Evolutionary conservation across 1,140 invertebrate species (phyloP).

Genomic region (Lepidurus apus): DNA sequence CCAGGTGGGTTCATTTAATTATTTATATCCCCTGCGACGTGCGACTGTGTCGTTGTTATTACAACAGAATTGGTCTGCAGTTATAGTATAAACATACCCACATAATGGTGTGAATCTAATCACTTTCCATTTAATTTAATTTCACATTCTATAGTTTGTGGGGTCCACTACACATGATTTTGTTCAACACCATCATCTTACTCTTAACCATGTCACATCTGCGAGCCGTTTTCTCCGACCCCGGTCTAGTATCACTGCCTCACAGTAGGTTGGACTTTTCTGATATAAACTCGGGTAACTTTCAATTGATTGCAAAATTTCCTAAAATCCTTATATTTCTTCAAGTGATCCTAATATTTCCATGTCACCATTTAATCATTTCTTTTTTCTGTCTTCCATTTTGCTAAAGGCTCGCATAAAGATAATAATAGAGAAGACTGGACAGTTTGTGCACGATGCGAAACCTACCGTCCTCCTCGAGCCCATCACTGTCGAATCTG

Average conservation of each 20-base stretch:
- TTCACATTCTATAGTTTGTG: conserved; percentile 63
- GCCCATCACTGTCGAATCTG: conserved; percentile 77
- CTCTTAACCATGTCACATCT: conserved; percentile 70
- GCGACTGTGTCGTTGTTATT: conserved; percentile 23
- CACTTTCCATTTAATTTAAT: conserved; percentile 35
- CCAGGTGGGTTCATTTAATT: conserved; percentile 56
- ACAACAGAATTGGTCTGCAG: conserved; percentile 4
- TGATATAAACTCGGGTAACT: conserved; percentile 63
- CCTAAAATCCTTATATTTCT: neutral
- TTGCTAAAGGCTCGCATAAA: conserved; percentile 35
- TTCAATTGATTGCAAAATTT: neutral
- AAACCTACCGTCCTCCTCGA: conserved; percentile 62
- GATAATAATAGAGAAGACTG: conserved; percentile 61
- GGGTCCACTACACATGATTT: conserved; percentile 72
- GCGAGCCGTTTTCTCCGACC: conserved; percentile 80
- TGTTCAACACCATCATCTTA: conserved; percentile 75
- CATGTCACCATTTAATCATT: neutral
- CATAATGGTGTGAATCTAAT: neutral
- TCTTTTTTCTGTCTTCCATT: neutral
- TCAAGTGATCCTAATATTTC: too few species aligned
- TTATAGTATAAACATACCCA: neutral
- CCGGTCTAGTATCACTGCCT: conserved; percentile 78
- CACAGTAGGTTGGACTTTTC: conserved; percentile 75
- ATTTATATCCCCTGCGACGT: conserved; percentile 31
- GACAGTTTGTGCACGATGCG: conserved; percentile 78